Base-by-base conservation (phyloP, 2,113 vertebrate genomes). In the Budorcas taxicolor region DNA sequence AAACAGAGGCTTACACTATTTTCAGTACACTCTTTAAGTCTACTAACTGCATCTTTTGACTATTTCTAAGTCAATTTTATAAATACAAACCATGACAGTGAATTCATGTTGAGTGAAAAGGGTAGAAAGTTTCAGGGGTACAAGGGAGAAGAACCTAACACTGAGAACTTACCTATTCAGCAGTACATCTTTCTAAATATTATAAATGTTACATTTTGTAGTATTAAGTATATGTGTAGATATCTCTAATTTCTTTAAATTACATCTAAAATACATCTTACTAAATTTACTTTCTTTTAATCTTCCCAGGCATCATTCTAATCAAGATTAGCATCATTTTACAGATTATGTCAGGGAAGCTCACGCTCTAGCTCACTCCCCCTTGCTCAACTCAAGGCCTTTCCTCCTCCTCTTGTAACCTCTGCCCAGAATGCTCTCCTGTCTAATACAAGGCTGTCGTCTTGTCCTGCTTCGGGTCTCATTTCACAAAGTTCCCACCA, bases 1-100 rank as follows among this genome's bases (percentile, higher is more conserved):
- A 96, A 97, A 93, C 80, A 58, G 85, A 98, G 91, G 45, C 15
- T 95, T 76, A 94, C 2, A 81, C 57, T 71, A 90, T 53, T 96
- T 83, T 83, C n/a, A 53, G 36, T 89, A 53, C 52, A 78, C 11
- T 87, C 60, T 83, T 95, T 47, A 55, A 45, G 13, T 84, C 71
- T 52, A 50, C 50, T 94, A 94, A 36, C 40, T 92, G 43, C 43
- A 97, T 74, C n/a, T 36, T 91, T 93, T 21, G 67, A 87, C 33
- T 57, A 90, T 71, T 96, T 43, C 58, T 5, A 88, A 74, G 62
- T 33, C 47, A 81, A 47, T 64, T 91, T 88, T 91, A 67, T 36
- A 96, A 92, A 53, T 47, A 92, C 40, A 92, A 96, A 98, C 62
- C 31, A 91, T 52, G 62, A 83, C 36, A 64, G 60, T 87, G 25